Evolutionary conservation across 2,888 invertebrate species (phyloP).

Genomic region (Drosophila vallismaia): DNA sequence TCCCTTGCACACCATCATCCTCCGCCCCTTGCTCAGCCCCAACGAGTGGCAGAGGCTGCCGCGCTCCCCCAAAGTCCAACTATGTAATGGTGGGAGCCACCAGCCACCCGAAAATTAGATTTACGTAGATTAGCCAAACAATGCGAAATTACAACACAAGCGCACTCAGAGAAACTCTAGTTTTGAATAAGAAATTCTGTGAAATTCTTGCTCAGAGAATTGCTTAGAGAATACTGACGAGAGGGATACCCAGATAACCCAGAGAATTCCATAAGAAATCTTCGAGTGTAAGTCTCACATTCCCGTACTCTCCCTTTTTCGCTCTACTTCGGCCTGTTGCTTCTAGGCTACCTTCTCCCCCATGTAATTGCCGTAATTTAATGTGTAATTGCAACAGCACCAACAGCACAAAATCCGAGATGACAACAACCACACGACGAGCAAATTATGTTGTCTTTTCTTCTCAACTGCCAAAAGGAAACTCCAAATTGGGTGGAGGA

Average conservation of each 20-base stretch:
- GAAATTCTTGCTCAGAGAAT: no score
- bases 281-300: conserved; percentile 40
- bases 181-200: no score
- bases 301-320: conserved; percentile 16
- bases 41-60: neutral
- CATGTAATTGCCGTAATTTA: conserved; percentile 81
- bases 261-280: neutral
- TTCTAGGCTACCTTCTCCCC: conserved; percentile 13
- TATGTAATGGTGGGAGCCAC: conserved; percentile 74
- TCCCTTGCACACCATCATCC: conserved; percentile 14
- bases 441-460: conserved; percentile 74
- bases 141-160: conserved; percentile 69
- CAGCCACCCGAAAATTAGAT: conserved; percentile 71
- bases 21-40: neutral
- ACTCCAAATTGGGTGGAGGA: conserved; percentile 23
- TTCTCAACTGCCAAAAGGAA: conserved; percentile 51
- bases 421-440: conserved; percentile 70
- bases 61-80: conserved; percentile 12
- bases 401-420: conserved; percentile 47
- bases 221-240: no score
- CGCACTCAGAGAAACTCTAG: conserved; percentile 17
- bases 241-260: no score
- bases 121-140: conserved; percentile 77
- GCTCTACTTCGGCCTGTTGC: neutral
- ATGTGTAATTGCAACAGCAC: conserved; percentile 72